Evolutionary conservation across 2,113 vertebrate genomes (phyloP).

Genomic region (Oryzias curvinotus): DNA sequence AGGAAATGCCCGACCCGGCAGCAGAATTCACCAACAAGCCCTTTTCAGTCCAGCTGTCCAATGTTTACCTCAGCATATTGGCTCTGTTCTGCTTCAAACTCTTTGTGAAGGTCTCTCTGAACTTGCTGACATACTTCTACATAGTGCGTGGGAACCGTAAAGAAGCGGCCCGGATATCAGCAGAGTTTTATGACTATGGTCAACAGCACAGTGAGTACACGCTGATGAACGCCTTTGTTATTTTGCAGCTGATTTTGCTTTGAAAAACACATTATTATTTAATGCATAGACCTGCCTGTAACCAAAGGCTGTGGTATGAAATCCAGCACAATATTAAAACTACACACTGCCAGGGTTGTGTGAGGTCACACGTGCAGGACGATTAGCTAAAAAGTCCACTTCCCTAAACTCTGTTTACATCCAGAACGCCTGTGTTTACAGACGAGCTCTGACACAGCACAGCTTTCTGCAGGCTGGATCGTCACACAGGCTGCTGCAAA

Average conservation of each 20-base stretch:
- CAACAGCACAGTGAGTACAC: slow-evolving; percentile 86
- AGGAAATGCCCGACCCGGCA: slow-evolving; percentile 65
- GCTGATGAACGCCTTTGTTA: neutral
- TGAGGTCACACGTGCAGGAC: slow-evolving; percentile 19
- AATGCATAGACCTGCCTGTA: neutral
- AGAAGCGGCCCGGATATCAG: slow-evolving; percentile 94
- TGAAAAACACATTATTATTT: neutral
- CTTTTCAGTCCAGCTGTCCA: slow-evolving; percentile 88
- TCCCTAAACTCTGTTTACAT: neutral
- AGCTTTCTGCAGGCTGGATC: slow-evolving; percentile 20
- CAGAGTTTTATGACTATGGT: slow-evolving; percentile 91
- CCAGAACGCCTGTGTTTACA: slow-evolving; percentile 44
- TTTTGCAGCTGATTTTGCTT: neutral
- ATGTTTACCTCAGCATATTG: slow-evolving; percentile 96
- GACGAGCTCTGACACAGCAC: slow-evolving; percentile 36
- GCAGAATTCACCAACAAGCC: slow-evolving; percentile 75
- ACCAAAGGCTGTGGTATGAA: neutral
- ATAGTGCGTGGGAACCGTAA: slow-evolving; percentile 94
- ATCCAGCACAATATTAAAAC: too few relatives aligned
- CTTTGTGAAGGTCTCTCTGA: slow-evolving; percentile 95
- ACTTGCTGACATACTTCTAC: slow-evolving; percentile 94
- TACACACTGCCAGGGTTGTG: neutral
- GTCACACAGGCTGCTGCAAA: slow-evolving; percentile 3
- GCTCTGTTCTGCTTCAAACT: slow-evolving; percentile 98
- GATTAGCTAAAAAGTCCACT: neutral